Percentiles rank a stretch among this genome's conserved stretches.
These are phyloP conservation scores for Leptinotarsa lineolata DNA, from an alignment of 1,140 invertebrate genomes.

Conservation along the genomic window DNA sequence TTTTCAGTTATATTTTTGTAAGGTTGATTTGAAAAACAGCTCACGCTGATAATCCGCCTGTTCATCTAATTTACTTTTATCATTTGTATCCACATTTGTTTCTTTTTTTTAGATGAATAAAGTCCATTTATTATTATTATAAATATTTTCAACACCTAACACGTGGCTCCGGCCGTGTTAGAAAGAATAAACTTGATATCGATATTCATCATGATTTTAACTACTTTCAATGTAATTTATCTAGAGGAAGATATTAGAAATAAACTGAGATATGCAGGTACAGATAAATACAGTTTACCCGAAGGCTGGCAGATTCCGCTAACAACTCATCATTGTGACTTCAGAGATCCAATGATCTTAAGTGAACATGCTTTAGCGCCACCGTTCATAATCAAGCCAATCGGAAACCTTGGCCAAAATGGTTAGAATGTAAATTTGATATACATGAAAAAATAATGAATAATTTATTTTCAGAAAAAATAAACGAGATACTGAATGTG, in stretches of 20 bases:
- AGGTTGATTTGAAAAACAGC: too few species aligned
- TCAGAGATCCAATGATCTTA: constrained; percentile 34
- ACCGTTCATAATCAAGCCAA: constrained; percentile 24
- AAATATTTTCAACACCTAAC: too few species aligned
- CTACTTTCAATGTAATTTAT: too few species aligned
- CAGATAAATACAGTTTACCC: constrained; percentile 34
- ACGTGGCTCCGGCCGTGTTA: too few species aligned
- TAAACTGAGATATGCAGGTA: constrained; percentile 28
- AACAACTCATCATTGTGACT: constrained; percentile 39
- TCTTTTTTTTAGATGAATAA: too few species aligned
- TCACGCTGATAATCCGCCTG: too few species aligned
- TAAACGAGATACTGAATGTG: constrained; percentile 40
- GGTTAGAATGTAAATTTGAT: constrained; percentile 19
- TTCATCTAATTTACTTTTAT: too few species aligned
- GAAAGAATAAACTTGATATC: too few species aligned
- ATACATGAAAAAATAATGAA: neutral
- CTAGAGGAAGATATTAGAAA: constrained; percentile 34
- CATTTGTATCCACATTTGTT: too few species aligned
- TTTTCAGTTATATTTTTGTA: too few species aligned
- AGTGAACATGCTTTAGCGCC: constrained; percentile 34
- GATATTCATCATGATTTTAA: too few species aligned
- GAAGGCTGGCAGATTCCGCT: constrained; percentile 37
- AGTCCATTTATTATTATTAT: too few species aligned
- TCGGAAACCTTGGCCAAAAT: constrained; percentile 37
- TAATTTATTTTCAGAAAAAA: constrained; percentile 38